Evolutionary conservation across 2,888 invertebrate species (phyloP), one percentile per base, ranked within the genome.

Genomic region (Rhagophthalmus giganteus): DNA sequence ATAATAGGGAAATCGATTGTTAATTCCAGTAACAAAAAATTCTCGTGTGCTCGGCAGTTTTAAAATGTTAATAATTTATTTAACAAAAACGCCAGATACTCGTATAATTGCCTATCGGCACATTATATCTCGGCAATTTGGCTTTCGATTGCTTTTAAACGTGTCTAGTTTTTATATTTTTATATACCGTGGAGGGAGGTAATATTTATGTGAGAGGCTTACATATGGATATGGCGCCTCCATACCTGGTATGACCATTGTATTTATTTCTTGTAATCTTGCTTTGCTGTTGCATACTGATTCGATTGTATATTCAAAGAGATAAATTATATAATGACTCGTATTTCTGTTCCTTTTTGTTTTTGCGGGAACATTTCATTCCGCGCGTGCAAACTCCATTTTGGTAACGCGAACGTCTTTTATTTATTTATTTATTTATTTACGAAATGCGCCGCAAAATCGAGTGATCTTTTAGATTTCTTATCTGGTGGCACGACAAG

Each of bases 261-360:
- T 56, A 49, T 54, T 54, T 54, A 49, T 54, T 54, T 41, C 49
- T 54, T 54, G 48, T 56, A 48, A 49, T 48, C 48, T 56, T 45
- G 37, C 41, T 34, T 40, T 33, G 49, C 48, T 39, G 40, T 52
- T 55, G 55, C 47, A 51, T 53, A 53, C 52, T 47, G 52, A 53
- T 53, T 46, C 52, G 28, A 53, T 53, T 53, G 52, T 53, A 14
- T 42, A 38, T 47, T 40, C 47, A 38, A 9, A 53, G 47, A 32
- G 11, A 53, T 47, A 53, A 47, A 53, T 41, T 42, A 24, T 26
- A 11, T 16, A 31, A 9, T 12, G 24, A 15, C 3, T n/a, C n/a
- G n/a, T 32, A 14, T 8, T 11, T 47, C 31, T 28, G 11, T 40
- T 20, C 20, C 7, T 20, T 20, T 20, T 20, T 20, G 20, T 20